Percentiles rank a stretch among this genome's conserved stretches.
Conservation (phyloP, 2,888 invertebrate species). For the Eupeodes luniger region DNA sequence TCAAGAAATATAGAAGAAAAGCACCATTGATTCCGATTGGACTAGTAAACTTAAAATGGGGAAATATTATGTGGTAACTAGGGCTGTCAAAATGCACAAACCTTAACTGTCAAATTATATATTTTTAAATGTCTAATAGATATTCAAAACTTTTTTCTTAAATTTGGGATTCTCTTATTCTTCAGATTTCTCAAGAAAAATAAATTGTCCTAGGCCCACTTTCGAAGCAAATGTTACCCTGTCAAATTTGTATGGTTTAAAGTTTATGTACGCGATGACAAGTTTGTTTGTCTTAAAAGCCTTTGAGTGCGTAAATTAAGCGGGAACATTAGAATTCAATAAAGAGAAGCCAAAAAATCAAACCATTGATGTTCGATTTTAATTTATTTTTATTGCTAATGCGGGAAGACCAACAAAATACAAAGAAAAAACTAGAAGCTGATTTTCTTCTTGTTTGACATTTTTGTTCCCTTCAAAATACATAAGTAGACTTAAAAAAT, state of each 20-base stretch:
- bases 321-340: constrained; percentile 55
- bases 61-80: no score
- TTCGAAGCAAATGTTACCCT: neutral
- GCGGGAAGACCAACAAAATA: neutral
- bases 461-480: constrained; percentile 27
- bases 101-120: no score
- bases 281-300: constrained; percentile 50
- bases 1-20: no score
- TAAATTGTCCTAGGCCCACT: no score
- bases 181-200: no score
- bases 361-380: constrained; percentile 29
- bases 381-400: constrained; percentile 29
- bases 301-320: constrained; percentile 64
- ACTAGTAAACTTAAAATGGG: no score
- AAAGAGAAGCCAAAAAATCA: neutral
- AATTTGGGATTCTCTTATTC: no score
- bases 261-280: constrained; percentile 25
- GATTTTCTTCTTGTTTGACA: constrained; percentile 56
- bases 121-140: no score
- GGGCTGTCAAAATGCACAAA: no score
- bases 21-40: no score
- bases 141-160: no score
- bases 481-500: constrained; percentile 14
- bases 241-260: neutral
- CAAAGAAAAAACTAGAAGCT: constrained; percentile 50